These are phyloP conservation scores for Gila orcuttii DNA, from an alignment of 2,113 vertebrate species.

Conservation along the genomic window DNA sequence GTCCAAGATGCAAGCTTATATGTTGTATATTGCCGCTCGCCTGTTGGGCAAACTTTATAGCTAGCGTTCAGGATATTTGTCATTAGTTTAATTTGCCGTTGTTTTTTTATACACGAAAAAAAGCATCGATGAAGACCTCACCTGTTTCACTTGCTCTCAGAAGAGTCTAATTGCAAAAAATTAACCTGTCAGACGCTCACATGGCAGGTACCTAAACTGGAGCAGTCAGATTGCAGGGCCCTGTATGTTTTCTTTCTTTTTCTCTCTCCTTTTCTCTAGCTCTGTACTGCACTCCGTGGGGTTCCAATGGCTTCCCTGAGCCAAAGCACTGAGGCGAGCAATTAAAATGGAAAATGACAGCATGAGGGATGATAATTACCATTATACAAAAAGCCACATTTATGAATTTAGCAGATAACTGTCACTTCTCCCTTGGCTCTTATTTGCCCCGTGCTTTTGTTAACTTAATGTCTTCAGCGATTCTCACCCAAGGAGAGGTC, in stretches of 20 bases:
- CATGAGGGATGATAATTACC: slow-evolving; percentile 89
- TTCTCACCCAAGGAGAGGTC: slow-evolving; percentile 80
- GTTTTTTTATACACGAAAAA: slow-evolving; percentile 23
- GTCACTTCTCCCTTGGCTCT: slow-evolving; percentile 82
- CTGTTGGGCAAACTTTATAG: slow-evolving; percentile 52
- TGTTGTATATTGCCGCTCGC: neutral
- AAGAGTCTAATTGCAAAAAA: slow-evolving; percentile 79
- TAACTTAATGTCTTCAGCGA: slow-evolving; percentile 83
- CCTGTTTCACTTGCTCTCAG: slow-evolving; percentile 79
- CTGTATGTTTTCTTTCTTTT: slow-evolving; percentile 63
- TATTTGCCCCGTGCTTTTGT: slow-evolving; percentile 84
- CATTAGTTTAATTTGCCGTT: slow-evolving; percentile 53
- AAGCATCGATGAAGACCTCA: slow-evolving; percentile 53
- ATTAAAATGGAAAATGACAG: slow-evolving; percentile 77
- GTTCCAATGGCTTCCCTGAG: slow-evolving; percentile 63
- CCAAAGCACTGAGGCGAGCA: slow-evolving; percentile 67
- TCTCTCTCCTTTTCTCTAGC: slow-evolving; percentile 55
- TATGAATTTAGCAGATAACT: slow-evolving; percentile 92
- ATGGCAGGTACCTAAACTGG: slow-evolving; percentile 66
- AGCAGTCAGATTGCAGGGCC: slow-evolving; percentile 57
- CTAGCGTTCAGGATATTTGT: slow-evolving; percentile 52
- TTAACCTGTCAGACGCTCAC: slow-evolving; percentile 71
- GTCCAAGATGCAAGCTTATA: neutral
- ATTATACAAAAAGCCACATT: slow-evolving; percentile 89
- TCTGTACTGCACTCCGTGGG: slow-evolving; percentile 64